Evolutionary conservation across 2,113 vertebrate genomes (phyloP).

Genomic region (Tilapia sparmanii): DNA sequence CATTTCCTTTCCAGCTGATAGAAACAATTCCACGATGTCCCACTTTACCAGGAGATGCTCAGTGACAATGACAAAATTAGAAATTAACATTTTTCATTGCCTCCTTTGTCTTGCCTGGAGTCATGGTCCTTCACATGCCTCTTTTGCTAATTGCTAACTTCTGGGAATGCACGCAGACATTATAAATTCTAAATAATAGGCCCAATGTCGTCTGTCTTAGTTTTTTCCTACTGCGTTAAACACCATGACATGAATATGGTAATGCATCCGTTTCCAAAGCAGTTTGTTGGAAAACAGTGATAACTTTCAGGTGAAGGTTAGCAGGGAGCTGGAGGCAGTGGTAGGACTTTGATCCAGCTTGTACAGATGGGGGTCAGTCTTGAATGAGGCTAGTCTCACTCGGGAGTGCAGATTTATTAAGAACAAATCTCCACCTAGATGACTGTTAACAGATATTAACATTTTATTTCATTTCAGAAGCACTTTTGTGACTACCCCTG

Average conservation of each 20-base stretch:
- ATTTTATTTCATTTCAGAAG: conserved; percentile 1
- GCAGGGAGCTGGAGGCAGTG: background rate
- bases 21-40: background rate
- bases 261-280: background rate
- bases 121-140: background rate
- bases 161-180: background rate
- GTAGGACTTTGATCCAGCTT: background rate
- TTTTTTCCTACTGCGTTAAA: background rate
- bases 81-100: background rate
- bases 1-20: background rate
- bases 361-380: background rate
- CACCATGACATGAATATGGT: background rate
- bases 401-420: background rate
- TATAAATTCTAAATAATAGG: background rate
- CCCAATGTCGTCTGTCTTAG: background rate
- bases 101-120: background rate
- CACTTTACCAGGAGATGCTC: background rate
- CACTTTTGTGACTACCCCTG: background rate
- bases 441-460: background rate
- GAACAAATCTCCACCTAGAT: background rate
- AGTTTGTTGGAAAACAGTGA: background rate
- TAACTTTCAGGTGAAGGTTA: background rate
- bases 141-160: background rate
- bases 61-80: background rate
- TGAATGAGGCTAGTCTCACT: background rate